A percentile compares a stretch with the other conserved stretches of the same genome.
phyloP scores from a whole-genome alignment of 2,797 vertebrate species.

The Bovichtus diacanthus region DNA sequence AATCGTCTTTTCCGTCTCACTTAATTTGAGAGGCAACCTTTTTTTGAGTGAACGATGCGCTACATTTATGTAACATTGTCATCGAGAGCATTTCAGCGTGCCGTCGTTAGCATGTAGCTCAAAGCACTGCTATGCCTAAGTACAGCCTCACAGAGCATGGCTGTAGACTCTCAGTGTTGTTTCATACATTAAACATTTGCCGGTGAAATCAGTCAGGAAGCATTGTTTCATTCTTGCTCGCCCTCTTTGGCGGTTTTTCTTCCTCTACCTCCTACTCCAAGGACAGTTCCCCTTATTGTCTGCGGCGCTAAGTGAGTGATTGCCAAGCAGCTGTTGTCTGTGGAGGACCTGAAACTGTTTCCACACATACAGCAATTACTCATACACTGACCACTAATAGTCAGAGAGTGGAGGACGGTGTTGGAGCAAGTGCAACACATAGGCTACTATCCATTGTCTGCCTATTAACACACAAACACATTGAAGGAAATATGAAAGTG shows the following conservation, averaged over 20 bases:
- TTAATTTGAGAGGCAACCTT: too few relatives aligned
- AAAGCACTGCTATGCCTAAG: background rate
- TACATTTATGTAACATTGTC: too few relatives aligned
- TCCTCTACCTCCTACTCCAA: slow-evolving; percentile 14
- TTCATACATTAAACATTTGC: background rate
- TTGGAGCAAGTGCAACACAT: slow-evolving; percentile 10
- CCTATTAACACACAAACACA: background rate
- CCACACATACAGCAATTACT: slow-evolving; percentile 34
- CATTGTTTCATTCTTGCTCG: background rate
- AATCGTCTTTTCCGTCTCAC: too few relatives aligned
- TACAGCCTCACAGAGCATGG: too few relatives aligned
- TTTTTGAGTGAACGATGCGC: too few relatives aligned
- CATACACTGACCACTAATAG: slow-evolving; percentile 25
- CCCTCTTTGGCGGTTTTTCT: background rate
- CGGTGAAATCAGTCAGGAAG: background rate
- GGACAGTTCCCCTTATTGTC: slow-evolving; percentile 20
- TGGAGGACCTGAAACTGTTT: slow-evolving; percentile 24
- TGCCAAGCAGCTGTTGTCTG: slow-evolving; percentile 20
- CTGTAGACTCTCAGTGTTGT: background rate
- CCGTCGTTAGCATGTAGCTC: background rate
- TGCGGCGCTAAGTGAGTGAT: slow-evolving; percentile 34
- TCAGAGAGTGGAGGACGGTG: background rate
- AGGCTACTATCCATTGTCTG: background rate
- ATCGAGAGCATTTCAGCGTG: too few relatives aligned
- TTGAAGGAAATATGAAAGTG: slow-evolving; percentile 5